Base-by-base conservation (phyloP, 2,797 vertebrate species). In the Sebastes taczanowskii region DNA sequence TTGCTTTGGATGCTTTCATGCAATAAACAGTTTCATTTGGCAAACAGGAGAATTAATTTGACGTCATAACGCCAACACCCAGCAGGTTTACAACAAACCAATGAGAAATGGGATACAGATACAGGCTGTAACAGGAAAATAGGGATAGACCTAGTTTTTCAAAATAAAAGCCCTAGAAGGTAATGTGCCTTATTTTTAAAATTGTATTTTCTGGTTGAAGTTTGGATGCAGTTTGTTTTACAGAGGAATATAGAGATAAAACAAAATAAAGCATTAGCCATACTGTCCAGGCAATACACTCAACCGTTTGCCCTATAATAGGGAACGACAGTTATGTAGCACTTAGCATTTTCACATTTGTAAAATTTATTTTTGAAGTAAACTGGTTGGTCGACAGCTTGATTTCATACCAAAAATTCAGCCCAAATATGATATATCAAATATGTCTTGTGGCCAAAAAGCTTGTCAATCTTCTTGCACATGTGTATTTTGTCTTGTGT, bases 1-100 rank as follows among this genome's bases (percentile, higher is more conserved):
- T 88, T 87, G 81, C 75, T 77, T 81, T 85, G 74, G 71, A 77
- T 42, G 67, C 25, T 69, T 88, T 84, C n/a, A 70, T 72, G 66
- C 78, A 78, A 69, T 83, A 80, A 89, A 91, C 75, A 23, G 11
- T 77, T 71, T 77, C 3, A 68, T 80, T 62, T 46, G 35, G 46
- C 76, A 82, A 87, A 81, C 32, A 80, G 42, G 67, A 60, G 16
- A 76, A 74, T 25, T 78, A 1, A 56, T 80, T 22, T n/a, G 20
- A 75, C 69, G 2, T 30, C 52, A 1, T 29, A 18, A 38, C 34
- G 30, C n/a, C 23, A 34, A 20, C 67, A 79, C 32, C 25, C 63
- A 67, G 29, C 10, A 42, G 59, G 35, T 76, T 56, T 81, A 78
- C 32, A 42, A 25, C 13, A 49, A 55, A 80, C 53, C 18, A n/a